Percentiles rank a stretch among this genome's conserved stretches.
Evolutionary conservation across 2,888 invertebrate species (phyloP).

Genomic region (Muscina levida): DNA sequence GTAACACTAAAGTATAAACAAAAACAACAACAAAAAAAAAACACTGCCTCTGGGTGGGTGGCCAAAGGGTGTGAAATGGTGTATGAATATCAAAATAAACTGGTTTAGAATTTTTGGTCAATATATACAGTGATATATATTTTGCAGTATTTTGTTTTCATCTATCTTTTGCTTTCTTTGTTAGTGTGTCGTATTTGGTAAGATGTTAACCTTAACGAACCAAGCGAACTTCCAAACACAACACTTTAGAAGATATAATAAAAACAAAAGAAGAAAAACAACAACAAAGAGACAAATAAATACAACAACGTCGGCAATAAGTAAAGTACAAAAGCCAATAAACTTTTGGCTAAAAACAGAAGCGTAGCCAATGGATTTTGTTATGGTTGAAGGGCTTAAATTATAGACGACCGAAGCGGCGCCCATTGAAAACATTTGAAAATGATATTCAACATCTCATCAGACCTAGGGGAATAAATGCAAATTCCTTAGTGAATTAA

Average conservation of each 20-base stretch:
- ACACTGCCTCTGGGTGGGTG: too few species aligned
- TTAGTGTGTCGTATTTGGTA: too few species aligned
- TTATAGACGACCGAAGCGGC: too few species aligned
- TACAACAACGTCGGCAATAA: conserved; percentile 5
- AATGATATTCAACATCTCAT: too few species aligned
- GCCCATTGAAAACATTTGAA: too few species aligned
- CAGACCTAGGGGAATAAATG: too few species aligned
- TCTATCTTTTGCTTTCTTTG: not conserved
- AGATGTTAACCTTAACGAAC: conserved; percentile 9
- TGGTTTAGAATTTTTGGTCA: conserved; percentile 21
- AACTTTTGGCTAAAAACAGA: not conserved
- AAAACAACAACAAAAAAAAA: too few species aligned
- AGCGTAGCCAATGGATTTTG: not conserved
- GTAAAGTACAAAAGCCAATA: conserved; percentile 9
- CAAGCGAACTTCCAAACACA: conserved; percentile 15
- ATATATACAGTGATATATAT: not conserved
- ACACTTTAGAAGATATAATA: conserved; percentile 1
- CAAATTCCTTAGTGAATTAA: too few species aligned
- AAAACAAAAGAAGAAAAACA: not conserved
- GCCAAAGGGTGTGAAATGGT: too few species aligned
- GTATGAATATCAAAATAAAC: conserved; percentile 1
- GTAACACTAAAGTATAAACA: too few species aligned
- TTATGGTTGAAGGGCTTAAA: too few species aligned
- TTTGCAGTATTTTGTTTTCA: not conserved
- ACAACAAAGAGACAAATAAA: not conserved